A percentile compares a stretch with the other conserved stretches of the same genome.
phyloP scores from a whole-genome alignment of 2,113 vertebrate genomes.

The Neogale vison region DNA sequence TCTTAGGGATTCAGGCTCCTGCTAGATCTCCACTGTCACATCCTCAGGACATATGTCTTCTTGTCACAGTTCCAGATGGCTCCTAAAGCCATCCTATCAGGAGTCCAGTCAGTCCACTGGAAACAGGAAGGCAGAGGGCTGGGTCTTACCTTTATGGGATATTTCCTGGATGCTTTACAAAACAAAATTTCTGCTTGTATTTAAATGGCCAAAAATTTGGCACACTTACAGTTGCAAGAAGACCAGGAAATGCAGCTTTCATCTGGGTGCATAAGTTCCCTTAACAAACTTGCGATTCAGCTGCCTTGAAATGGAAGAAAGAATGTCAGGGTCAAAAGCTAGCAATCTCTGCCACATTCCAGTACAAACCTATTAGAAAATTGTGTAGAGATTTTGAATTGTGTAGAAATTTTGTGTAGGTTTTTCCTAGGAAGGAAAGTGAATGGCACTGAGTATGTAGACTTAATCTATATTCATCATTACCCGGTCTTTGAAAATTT shows the following conservation, averaged over 20 bases:
- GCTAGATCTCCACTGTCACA: neutral
- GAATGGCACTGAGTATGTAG: neutral
- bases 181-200: neutral
- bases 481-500: neutral
- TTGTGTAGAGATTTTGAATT: neutral
- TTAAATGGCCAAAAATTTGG: neutral
- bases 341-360: neutral
- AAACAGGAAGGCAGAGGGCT: neutral
- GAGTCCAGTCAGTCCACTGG: neutral
- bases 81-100: neutral
- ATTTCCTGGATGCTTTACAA: neutral
- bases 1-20: neutral
- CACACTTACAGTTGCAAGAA: neutral
- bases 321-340: neutral
- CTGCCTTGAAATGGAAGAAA: neutral
- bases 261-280: neutral
- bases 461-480: neutral
- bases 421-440: slow-evolving; percentile 1
- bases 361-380: neutral
- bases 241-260: neutral
- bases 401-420: neutral
- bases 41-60: too few species aligned
- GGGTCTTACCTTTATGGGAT: neutral
- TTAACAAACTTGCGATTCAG: neutral
- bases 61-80: neutral